Percentiles rank a stretch among this genome's conserved stretches.
phyloP scores from a whole-genome alignment of 2,888 invertebrate species.

The Mythimna ferrago region DNA sequence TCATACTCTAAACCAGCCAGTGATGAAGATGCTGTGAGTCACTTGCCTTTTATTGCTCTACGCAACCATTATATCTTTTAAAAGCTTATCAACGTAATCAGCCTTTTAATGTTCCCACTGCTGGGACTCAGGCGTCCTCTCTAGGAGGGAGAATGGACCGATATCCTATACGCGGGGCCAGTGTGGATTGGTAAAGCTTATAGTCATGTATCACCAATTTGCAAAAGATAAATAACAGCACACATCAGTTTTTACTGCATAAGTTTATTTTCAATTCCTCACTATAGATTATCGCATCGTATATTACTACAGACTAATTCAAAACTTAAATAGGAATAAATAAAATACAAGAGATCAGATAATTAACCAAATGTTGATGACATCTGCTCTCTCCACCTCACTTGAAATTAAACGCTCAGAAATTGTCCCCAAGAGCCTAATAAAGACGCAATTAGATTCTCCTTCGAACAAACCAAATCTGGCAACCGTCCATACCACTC shows the following conservation, averaged over 20 bases:
- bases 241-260: background rate
- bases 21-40: constrained; percentile 94
- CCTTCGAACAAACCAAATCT: constrained; percentile 5
- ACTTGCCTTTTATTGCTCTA: background rate
- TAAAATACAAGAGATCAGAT: background rate
- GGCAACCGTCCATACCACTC: constrained; percentile 29
- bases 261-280: background rate
- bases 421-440: constrained; percentile 22
- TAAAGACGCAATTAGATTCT: constrained; percentile 26
- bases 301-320: background rate
- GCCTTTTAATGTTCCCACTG: no score
- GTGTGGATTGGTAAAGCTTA: no score
- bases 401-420: constrained; percentile 11
- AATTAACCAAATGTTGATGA: constrained; percentile 2
- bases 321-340: background rate
- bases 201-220: no score
- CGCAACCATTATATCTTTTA: background rate
- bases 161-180: no score
- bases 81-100: background rate
- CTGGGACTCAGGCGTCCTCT: no score
- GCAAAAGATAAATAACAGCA: no score
- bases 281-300: background rate
- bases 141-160: no score
- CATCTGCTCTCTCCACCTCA: constrained; percentile 9
- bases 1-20: constrained; percentile 96